Evolutionary conservation across 2,888 invertebrate genomes (phyloP).

Genomic region (Leucoma salicis): DNA sequence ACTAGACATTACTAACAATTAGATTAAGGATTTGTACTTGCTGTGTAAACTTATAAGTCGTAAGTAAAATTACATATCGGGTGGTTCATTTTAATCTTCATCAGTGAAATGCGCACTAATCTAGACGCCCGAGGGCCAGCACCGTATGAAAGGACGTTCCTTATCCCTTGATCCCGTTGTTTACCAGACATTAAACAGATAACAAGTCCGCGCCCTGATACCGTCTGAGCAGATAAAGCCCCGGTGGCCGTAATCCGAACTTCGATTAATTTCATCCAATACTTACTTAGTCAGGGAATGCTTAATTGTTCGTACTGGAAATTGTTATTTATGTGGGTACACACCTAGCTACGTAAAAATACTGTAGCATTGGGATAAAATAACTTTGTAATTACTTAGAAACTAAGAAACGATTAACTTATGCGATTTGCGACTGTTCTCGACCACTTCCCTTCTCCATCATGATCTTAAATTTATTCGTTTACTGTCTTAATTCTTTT

Average conservation of each 20-base stretch:
- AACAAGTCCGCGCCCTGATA: slow-evolving; percentile 81
- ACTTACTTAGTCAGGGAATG: slow-evolving; percentile 64
- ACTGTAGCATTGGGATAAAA: no score
- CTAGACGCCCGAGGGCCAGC: slow-evolving; percentile 75
- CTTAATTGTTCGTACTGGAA: slow-evolving; percentile 56
- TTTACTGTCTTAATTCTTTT: no score
- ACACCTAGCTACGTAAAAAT: no score
- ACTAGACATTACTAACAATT: not conserved
- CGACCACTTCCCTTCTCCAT: no score
- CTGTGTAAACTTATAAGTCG: not conserved
- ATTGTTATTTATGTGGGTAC: slow-evolving; percentile 48
- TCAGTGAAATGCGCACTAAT: slow-evolving; percentile 65
- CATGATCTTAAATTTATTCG: no score
- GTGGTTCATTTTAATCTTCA: slow-evolving; percentile 51
- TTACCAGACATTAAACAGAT: slow-evolving; percentile 84
- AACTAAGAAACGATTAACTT: no score
- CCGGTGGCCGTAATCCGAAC: slow-evolving; percentile 75
- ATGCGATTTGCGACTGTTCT: no score
- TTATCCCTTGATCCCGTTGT: slow-evolving; percentile 83
- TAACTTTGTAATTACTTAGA: no score
- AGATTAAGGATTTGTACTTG: not conserved
- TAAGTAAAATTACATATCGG: not conserved
- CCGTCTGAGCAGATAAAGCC: slow-evolving; percentile 76
- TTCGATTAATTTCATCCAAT: slow-evolving; percentile 82
- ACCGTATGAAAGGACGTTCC: slow-evolving; percentile 76